phyloP scores from a whole-genome alignment of 2,888 invertebrate genomes.

The Dicyrtomina minuta region DNA sequence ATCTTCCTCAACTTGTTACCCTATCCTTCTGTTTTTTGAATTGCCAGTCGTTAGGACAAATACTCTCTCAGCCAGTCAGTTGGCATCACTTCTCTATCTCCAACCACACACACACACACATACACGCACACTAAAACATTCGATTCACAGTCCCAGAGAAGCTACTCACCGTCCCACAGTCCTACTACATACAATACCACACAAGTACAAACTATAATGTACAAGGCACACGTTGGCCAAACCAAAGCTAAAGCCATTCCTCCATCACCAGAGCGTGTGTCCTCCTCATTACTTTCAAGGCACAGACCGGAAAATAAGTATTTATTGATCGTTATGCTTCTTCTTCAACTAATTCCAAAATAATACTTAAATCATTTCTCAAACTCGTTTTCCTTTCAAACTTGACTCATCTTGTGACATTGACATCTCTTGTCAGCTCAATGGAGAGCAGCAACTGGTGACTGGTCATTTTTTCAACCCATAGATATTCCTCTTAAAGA shows the following conservation, averaged over 20 bases:
- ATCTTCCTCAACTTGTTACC: conserved; percentile 40
- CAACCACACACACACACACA: conserved; percentile 14
- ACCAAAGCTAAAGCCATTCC: conserved; percentile 1
- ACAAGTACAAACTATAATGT: not conserved
- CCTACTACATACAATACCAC: conserved; percentile 13
- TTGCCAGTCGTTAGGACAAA: conserved; percentile 14
- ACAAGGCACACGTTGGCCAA: not conserved
- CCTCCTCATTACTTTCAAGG: conserved; percentile 17
- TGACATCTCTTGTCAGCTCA: not conserved
- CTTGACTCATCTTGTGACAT: not conserved
- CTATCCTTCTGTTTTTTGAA: conserved; percentile 38
- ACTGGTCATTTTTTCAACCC: not conserved
- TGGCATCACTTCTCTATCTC: not conserved
- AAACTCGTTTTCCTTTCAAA: not conserved
- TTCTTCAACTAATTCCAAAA: not conserved
- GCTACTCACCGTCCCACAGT: too few species aligned
- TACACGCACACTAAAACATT: conserved; percentile 20
- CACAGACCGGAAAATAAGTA: conserved; percentile 17
- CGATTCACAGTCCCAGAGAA: too few species aligned
- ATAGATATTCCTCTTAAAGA: not conserved
- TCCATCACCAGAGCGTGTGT: conserved; percentile 20
- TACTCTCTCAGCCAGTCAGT: not conserved
- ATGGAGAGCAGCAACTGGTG: too few species aligned
- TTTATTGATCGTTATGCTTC: conserved; percentile 7
- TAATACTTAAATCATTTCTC: not conserved